Conservation (phyloP, 1,140 invertebrate genomes). For the Drosophila jambulina region DNA sequence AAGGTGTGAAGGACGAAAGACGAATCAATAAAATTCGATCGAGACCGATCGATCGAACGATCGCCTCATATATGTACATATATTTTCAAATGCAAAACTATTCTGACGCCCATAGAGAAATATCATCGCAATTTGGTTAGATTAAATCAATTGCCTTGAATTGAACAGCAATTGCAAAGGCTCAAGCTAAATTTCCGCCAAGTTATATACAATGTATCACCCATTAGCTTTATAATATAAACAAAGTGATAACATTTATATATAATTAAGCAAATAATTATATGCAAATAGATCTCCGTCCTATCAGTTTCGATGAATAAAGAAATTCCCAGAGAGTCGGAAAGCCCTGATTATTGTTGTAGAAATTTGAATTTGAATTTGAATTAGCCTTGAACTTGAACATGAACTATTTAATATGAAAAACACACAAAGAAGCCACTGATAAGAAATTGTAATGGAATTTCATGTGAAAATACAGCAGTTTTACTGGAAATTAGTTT, state of each 20-base stretch:
- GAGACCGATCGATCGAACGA: not conserved
- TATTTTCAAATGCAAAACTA: slow-evolving; percentile 7
- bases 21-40: slow-evolving; percentile 34
- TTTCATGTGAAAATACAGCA: too few relatives aligned
- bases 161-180: slow-evolving; percentile 2
- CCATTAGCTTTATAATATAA: not conserved
- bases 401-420: not conserved
- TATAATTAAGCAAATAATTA: not conserved
- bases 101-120: not conserved
- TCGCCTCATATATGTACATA: not conserved
- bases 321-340: too few relatives aligned
- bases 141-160: slow-evolving; percentile 14
- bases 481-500: too few relatives aligned
- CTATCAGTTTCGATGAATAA: not conserved
- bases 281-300: too few relatives aligned
- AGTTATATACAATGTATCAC: not conserved
- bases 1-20: slow-evolving; percentile 42
- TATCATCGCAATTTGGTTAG: slow-evolving; percentile 10
- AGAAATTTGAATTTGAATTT: not conserved
- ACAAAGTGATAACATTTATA: not conserved
- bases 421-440: not conserved
- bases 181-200: not conserved
- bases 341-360: not conserved
- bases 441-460: not conserved
- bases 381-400: not conserved